Base-by-base conservation (phyloP, 2,113 vertebrate genomes). In the Periophthalmus modestus region DNA sequence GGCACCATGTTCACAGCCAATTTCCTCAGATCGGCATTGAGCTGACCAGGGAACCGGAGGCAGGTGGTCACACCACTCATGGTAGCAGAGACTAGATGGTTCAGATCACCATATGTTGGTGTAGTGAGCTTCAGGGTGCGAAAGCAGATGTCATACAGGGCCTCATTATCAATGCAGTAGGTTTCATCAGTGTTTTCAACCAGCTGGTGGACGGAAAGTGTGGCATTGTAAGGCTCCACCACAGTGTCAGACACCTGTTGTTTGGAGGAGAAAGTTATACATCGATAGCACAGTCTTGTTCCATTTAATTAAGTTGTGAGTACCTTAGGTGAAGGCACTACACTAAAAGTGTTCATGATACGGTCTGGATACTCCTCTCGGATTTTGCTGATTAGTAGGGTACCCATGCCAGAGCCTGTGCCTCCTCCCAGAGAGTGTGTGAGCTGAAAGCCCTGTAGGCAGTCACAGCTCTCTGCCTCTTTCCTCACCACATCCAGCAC, bases 61-160 rank as follows among this genome's bases (percentile, higher is more conserved):
- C 95, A 97, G 18, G 96, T 97, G 33, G 96, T 97, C 0, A 96
- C 96, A 0, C 96, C 96, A 0, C 96, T 98, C 96, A 98, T 97
- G 50, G 96, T 98, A 69, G 95, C 94, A 0, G 96, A 98, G 21
- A 98, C 96, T 23, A 97, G 79, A 84, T 97, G 96, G 83, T 97
- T 97, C 59, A 97, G 90, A 81, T 97, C 96, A 0, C 96, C 85
- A 0, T 89, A 89, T 36, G 87, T 89, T 19, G 87, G 87, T 0
- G 87, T 89, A 65, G 87, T 89, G 23, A 89, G 82, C 50, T 89
- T 89, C 33, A 89, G 74, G 0, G 88, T 89, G 39, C 88, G 88
- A 73, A 89, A 89, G 69, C 88, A 89, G 84, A 89, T 89, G 84
- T 89, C 88, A 34, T 89, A 89, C 77, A 89, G 75, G 15, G 88